Evolutionary conservation across 2,113 vertebrate genomes (phyloP), one percentile per base, ranked within the genome.

Genomic region (Aptenodytes forsteri): DNA sequence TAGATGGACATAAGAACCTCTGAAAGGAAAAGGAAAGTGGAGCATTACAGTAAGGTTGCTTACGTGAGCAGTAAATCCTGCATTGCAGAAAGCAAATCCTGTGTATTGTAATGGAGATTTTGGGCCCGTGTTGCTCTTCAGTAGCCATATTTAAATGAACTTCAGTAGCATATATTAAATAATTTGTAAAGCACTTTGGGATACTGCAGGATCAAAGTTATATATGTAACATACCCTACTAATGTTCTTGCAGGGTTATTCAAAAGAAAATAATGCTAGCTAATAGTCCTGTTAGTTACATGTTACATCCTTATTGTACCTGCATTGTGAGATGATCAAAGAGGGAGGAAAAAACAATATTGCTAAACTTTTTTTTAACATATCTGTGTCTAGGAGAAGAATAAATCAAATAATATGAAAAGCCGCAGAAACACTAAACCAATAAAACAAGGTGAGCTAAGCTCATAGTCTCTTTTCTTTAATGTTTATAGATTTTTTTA

Each of bases 341-440:
- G 73, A 97, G 83, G 42, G 95, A 95, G 89, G 77, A 73, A 91
- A 93, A 90, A 97, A 36, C 92, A 86, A 76, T 52, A 55, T 94
- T 84, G 72, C 93, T 96, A 94, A 97, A 95, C 96, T 96, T 96
- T 82, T 91, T 94, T 96, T 96, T 97, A 98, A 97, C 96, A 0
- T 98, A 92, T 98, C 95, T 97, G 93, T 97, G 95, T 97, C 97
- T 97, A 98, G 97, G 97, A 98, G 96, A 98, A 99, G 99, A 99
- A 99, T 98, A 99, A 99, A 97, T 97, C 98, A 87, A 99, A 98
- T 95, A 96, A 95, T 62, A 97, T 97, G 95, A 99, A 99, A 98
- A 98, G 98, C 87, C 98, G 98, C 96, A 98, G 98, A 98, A 99
- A 98, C 94, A 97, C 98, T 94, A 99, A 99, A 98, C 97, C 99